Evolutionary conservation across 2,888 invertebrate genomes (phyloP), one percentile per base, ranked within the genome.

Genomic region (Villa cingulata): DNA sequence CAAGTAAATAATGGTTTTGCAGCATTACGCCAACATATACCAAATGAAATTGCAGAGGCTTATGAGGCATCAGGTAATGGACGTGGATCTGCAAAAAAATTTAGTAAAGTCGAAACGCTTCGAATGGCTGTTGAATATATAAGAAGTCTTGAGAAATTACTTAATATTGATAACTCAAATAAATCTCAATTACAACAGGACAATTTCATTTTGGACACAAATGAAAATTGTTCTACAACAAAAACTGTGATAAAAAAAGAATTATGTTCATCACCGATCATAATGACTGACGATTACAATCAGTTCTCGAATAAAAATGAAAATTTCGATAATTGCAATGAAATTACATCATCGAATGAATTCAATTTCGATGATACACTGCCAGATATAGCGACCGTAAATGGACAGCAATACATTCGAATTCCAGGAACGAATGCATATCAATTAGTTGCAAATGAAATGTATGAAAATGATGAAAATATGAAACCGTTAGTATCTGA

Each of bases 1-100:
- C 89, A 90, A 75, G 89, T 90, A 23, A 90, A 90, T 70, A 86
- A 88, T 60, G 91, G 90, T 17, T 91, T 90, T 64, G 86, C 88
- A 0, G 83, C 84, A n/a, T 70, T 91, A 2, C 75, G 90, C 18
- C 83, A 86, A 57, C 88, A 87, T 62, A 89, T 91, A 54, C 91
- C 90, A 1, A 83, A 81, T 46, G 83, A 85, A 62, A 83, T 86
- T 1, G 85, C 86, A 0, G 73, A 79, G 45, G 77, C 76, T 1
- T 83, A 79, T 52, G 81, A 78, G 64, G 74, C 70, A 34, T 76
- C 78, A 7, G 81, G 79, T 48, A 58, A 58, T 0, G 59, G 62
- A 0, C 70, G 80, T 54, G 81, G 83, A 20, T 78, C 77, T 56
- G 78, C 77, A 56, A 88, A 87, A 60, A 89, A 89, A 60, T 69